Evolutionary conservation across 2,888 invertebrate genomes (phyloP), one percentile per base, ranked within the genome.

Genomic region (Hydrotaea cyrtoneurina): DNA sequence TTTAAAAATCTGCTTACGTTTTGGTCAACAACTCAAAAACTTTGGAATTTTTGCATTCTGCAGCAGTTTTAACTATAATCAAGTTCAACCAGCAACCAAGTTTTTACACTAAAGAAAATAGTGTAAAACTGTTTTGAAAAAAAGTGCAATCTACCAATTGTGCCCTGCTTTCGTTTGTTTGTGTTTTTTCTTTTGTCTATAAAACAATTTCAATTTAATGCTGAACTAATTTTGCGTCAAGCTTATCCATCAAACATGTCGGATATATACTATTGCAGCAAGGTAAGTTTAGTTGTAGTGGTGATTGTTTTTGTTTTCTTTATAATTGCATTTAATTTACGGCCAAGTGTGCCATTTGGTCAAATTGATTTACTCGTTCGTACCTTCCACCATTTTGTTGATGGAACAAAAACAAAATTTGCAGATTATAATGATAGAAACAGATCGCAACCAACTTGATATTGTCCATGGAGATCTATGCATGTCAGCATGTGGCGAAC

Each of bases 251-350:
- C 78, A 23, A 85, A 80, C 77, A 87, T 87, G 87, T 86, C 87
- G 85, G 87, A 87, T 86, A 87, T 87, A 64, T 87, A 87, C 80
- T 87, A 87, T 76, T 87, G 87, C 86, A 87, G 83, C 72, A 87
- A 87, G 82, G 86, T 87, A 83, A 86, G 86, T 82, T 59, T 76
- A 62, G 26, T 62, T 46, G 11, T 59, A 17, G 69, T 75, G 57
- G 55, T 78, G 15, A 31, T 66, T 39, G n/a, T 62, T 39, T 50
- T 39, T 31, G 39, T 73, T 39, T 36, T 4, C 26, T 36, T 31
- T 10, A 46, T 55, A 26, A 50, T 19, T 71, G 26, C 31, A 64
- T 69, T 71, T 23, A 46, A 46, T 69, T 69, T 69, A 23, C 15
- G 59, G 59, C 59, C 59, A 50, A 50, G 13, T 50, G 7, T n/a